Percentiles rank a stretch among this genome's conserved stretches.
Evolutionary conservation across 2,113 vertebrate genomes (phyloP).

Genomic region (Puntigrus tetrazona): DNA sequence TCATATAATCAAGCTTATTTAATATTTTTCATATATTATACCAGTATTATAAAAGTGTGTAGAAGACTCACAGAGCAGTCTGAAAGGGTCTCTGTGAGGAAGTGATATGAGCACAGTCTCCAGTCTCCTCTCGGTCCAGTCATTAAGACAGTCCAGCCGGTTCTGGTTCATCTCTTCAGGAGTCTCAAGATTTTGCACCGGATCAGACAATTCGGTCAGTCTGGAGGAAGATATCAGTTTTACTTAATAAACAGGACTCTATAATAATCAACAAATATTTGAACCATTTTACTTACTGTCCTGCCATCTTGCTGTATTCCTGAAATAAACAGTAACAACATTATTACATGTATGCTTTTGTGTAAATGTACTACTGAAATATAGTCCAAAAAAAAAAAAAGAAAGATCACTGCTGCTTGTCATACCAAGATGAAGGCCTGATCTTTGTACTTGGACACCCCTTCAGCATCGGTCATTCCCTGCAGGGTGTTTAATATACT

Average conservation of each 20-base stretch:
- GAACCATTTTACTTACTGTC: slow-evolving; percentile 66
- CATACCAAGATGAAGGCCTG: slow-evolving; percentile 75
- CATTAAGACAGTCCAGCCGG: slow-evolving; percentile 67
- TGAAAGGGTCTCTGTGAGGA: slow-evolving; percentile 71
- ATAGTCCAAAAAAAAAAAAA: background rate
- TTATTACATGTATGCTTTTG: background rate
- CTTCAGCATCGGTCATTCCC: slow-evolving; percentile 66
- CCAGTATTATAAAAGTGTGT: background rate
- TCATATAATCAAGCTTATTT: background rate
- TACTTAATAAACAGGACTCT: background rate
- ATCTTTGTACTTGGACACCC: slow-evolving; percentile 62
- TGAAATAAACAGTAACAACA: slow-evolving; percentile 55
- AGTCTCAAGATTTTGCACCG: slow-evolving; percentile 56
- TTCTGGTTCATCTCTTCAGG: slow-evolving; percentile 65
- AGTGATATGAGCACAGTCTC: slow-evolving; percentile 61
- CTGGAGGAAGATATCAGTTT: slow-evolving; percentile 30
- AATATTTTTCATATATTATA: background rate
- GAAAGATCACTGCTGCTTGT: background rate
- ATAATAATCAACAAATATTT: background rate
- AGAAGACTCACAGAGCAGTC: slow-evolving; percentile 70
- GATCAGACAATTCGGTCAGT: slow-evolving; percentile 35
- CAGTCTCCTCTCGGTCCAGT: slow-evolving; percentile 71
- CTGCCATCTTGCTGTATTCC: slow-evolving; percentile 73
- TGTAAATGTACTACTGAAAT: background rate
- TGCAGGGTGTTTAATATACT: slow-evolving; percentile 65